Evolutionary conservation across 1,140 invertebrate species (phyloP), one percentile per base, ranked within the genome.

Genomic region (Olivierus martensii): DNA sequence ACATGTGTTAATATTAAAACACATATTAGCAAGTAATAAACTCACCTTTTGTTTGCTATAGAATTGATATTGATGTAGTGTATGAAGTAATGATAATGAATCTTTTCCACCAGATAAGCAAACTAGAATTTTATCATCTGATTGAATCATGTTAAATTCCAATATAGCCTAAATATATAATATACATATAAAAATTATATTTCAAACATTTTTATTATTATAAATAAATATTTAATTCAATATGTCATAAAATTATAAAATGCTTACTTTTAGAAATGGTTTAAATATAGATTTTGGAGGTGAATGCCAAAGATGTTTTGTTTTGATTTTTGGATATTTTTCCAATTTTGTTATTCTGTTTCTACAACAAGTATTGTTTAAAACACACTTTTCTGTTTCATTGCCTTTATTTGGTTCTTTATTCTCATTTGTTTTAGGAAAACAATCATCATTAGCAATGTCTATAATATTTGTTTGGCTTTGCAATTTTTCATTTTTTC

Each of bases 31-130:
- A 11, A 19, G 11, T n/a, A 15, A 10, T 48, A 3, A 28, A 0
- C 28, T 35, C 52, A 52, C 51, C 46, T 57, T 80, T 10, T 79
- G 77, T 45, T 75, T 70, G 1, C 77, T 76, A 62, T 87, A 82
- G 67, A 79, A 84, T 68, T 85, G 82, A 65, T 87, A 88, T 63
- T 92, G 86, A 49, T 82, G 78, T 52, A 93, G 70, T 2, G 83
- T 81, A 65, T 93, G 88, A 1, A 93, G 69, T 0, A 93, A 68
- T 1, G 81, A 79, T 2, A 92, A 67, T 0, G 87, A 91, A 63
- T 86, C 83, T 53, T 81, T 82, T 0, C 83, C 83, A 0, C 81
- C 84, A 0, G 83, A 83, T n/a, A 92, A 69, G 67, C 89, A 91
- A 2, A 92, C 77, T 58, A 93, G 68, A 11, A 92, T 77, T 49